Conservation (phyloP, 1,140 invertebrate species). For the Caenorhabditis tropicalis region DNA sequence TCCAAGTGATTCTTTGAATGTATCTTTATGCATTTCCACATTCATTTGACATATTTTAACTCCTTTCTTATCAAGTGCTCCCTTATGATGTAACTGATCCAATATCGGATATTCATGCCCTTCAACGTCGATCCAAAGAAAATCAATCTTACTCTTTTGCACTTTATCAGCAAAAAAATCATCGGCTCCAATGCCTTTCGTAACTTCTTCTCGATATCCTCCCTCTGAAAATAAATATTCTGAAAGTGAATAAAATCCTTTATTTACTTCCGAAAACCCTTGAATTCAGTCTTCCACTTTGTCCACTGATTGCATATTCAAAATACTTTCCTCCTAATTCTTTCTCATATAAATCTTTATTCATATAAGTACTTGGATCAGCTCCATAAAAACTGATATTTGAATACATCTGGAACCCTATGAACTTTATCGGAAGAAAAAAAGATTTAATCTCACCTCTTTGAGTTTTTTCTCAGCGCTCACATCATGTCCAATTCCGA, state of each 20-base stretch:
- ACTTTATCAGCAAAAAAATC: background rate
- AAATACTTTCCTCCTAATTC: background rate
- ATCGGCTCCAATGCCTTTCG: background rate
- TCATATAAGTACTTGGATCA: background rate
- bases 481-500: background rate
- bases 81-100: background rate
- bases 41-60: background rate
- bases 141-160: background rate
- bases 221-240: background rate
- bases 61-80: background rate
- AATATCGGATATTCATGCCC: background rate
- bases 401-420: background rate
- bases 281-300: background rate
- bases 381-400: background rate
- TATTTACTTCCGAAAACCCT: background rate
- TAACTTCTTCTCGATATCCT: background rate
- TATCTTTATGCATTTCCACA: background rate
- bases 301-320: background rate
- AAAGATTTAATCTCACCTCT: background rate
- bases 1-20: background rate
- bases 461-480: background rate
- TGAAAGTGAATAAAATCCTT: background rate
- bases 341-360: background rate
- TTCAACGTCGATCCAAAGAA: background rate
- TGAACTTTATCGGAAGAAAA: background rate